A percentile compares a stretch with the other conserved stretches of the same genome.
These are phyloP conservation scores for Sorex fumeus DNA, from an alignment of 2,113 vertebrate genomes.

Conservation along the genomic window DNA sequence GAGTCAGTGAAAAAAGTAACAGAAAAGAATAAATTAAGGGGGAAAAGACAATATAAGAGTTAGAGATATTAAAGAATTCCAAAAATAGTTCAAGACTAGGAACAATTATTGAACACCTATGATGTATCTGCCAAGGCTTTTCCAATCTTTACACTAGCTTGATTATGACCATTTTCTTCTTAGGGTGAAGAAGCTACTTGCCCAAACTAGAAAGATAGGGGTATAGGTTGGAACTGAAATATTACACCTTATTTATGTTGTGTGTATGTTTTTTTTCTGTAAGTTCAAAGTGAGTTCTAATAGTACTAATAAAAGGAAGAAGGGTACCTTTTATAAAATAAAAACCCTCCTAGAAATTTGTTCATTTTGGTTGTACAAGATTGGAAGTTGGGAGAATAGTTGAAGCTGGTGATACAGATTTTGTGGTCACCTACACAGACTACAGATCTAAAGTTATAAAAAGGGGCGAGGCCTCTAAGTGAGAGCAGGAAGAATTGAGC, in stretches of 20 bases:
- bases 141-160: neutral
- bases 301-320: neutral
- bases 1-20: no score
- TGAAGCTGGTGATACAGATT: neutral
- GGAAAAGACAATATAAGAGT: neutral
- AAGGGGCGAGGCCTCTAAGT: neutral
- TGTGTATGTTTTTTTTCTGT: neutral
- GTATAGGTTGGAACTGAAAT: neutral
- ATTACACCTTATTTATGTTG: neutral
- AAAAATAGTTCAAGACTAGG: neutral
- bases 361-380: neutral
- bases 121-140: neutral
- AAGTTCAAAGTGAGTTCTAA: neutral
- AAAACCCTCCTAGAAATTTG: neutral
- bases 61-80: neutral
- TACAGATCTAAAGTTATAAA: neutral
- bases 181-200: neutral
- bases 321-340: neutral
- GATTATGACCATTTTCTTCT: neutral
- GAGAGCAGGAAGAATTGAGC: neutral
- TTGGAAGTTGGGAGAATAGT: neutral
- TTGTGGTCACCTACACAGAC: neutral
- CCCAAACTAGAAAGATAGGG: neutral
- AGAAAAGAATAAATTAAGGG: neutral
- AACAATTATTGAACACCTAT: neutral